These are phyloP conservation scores for Pseudomyrmex flavicornis DNA, from an alignment of 1,140 invertebrate genomes.

Conservation along the genomic window DNA sequence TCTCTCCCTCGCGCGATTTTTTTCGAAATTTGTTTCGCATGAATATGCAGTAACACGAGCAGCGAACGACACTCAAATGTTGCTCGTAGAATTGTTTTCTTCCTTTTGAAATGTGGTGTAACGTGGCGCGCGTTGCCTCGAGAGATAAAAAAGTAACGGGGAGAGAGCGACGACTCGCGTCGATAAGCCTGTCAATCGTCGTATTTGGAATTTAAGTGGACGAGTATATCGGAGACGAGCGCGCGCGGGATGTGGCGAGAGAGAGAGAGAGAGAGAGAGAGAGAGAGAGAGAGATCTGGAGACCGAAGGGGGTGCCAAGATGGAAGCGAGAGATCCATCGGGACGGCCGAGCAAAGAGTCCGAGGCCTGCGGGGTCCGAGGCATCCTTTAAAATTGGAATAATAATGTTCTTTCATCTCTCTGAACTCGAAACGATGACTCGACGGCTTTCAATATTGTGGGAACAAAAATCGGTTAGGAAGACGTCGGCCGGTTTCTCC, in stretches of 20 bases:
- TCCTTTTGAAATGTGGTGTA: slow-evolving; percentile 34
- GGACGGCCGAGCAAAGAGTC: slow-evolving; percentile 60
- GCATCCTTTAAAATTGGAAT: slow-evolving; percentile 85
- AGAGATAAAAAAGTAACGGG: slow-evolving; percentile 16
- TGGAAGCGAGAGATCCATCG: slow-evolving; percentile 77
- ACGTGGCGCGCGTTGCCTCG: background rate
- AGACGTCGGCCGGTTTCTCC: slow-evolving; percentile 72
- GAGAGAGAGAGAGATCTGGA: slow-evolving; percentile 57
- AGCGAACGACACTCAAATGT: background rate
- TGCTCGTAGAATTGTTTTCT: background rate
- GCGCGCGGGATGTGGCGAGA: slow-evolving; percentile 41
- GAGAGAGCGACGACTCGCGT: slow-evolving; percentile 40
- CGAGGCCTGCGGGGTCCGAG: slow-evolving; percentile 66
- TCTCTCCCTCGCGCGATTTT: background rate
- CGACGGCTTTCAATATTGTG: slow-evolving; percentile 84
- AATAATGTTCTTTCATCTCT: slow-evolving; percentile 84
- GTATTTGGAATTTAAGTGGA: slow-evolving; percentile 80
- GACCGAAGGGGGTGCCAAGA: slow-evolving; percentile 68
- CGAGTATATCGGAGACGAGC: slow-evolving; percentile 38
- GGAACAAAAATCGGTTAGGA: slow-evolving; percentile 82
- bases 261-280: slow-evolving; percentile 58
- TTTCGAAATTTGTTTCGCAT: background rate
- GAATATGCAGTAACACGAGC: background rate
- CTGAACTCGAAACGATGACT: slow-evolving; percentile 83
- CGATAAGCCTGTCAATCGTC: slow-evolving; percentile 79